Conservation (phyloP, 2,797 vertebrate genomes). For the Denticeps clupeoides region DNA sequence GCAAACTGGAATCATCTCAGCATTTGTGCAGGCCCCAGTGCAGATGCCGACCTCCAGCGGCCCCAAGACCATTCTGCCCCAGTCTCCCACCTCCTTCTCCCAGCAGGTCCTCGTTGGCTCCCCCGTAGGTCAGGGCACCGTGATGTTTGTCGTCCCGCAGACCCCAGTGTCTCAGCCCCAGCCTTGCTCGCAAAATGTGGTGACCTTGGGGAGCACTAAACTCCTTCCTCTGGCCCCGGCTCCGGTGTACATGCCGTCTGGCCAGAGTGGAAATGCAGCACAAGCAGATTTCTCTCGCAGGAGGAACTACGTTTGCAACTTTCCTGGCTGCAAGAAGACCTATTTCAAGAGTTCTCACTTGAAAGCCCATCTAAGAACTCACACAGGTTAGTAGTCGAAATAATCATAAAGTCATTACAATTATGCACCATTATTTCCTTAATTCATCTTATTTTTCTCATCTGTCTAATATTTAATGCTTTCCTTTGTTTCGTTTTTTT, state of each 20-base stretch:
- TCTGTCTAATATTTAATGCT: not conserved
- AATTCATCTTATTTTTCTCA: no score
- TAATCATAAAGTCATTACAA: no score
- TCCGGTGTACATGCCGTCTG: slow-evolving; percentile 74
- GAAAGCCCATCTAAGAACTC: slow-evolving; percentile 92
- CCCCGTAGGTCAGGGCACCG: slow-evolving; percentile 69
- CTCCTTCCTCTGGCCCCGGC: slow-evolving; percentile 87
- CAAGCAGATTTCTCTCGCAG: slow-evolving; percentile 82
- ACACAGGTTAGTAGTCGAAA: slow-evolving; percentile 85
- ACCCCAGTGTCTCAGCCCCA: slow-evolving; percentile 48
- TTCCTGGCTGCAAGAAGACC: slow-evolving; percentile 87
- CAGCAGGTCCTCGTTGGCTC: slow-evolving; percentile 73
- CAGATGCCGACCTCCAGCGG: slow-evolving; percentile 52
- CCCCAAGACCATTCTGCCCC: slow-evolving; percentile 65
- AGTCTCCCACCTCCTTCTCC: slow-evolving; percentile 44
- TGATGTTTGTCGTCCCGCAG: slow-evolving; percentile 88
- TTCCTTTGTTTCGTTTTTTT: not conserved
- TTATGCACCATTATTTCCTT: no score
- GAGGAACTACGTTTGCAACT: slow-evolving; percentile 84
- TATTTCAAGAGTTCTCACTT: slow-evolving; percentile 98
- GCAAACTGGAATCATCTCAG: slow-evolving; percentile 66
- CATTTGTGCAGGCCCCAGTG: slow-evolving; percentile 70
- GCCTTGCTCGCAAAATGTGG: slow-evolving; percentile 50
- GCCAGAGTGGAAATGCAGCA: slow-evolving; percentile 48
- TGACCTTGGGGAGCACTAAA: slow-evolving; percentile 79